phyloP scores from a whole-genome alignment of 2,113 vertebrate species.

The Petrocephalus microphthalmus region DNA sequence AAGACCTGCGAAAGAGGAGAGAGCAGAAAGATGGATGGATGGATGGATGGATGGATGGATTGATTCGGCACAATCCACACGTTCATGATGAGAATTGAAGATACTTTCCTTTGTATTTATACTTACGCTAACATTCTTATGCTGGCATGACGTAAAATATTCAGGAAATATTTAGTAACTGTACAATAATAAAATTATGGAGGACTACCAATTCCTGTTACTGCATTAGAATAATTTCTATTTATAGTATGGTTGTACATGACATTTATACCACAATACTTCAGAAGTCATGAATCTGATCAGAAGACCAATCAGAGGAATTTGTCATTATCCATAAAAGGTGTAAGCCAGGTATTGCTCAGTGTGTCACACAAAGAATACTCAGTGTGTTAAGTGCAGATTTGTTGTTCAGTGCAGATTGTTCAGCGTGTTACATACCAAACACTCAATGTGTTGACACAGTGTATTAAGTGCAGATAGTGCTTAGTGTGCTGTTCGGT shows the following conservation, averaged over 20 bases:
- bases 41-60: slow-evolving; percentile 27
- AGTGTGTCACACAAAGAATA: neutral
- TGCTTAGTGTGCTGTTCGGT: neutral
- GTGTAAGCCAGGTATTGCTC: neutral
- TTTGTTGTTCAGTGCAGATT: too few relatives aligned
- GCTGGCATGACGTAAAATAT: neutral
- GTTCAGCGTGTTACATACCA: too few relatives aligned
- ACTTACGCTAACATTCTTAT: neutral
- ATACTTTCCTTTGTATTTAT: too few relatives aligned
- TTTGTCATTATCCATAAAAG: neutral
- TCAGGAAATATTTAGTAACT: neutral
- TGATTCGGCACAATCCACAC: neutral
- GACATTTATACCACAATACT: neutral
- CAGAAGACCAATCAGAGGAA: neutral
- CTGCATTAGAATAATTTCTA: neutral
- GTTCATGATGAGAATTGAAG: neutral
- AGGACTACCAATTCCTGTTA: neutral
- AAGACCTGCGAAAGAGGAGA: slow-evolving; percentile 69
- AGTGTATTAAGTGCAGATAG: slow-evolving; percentile 24
- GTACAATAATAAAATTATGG: neutral
- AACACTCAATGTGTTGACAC: neutral
- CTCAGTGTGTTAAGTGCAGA: neutral
- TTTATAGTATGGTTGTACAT: neutral
- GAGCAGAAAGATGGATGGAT: slow-evolving; percentile 50
- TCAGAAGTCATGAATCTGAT: neutral